Base-by-base conservation (phyloP, 2,888 invertebrate genomes). In the Tetragonula carbonaria region DNA sequence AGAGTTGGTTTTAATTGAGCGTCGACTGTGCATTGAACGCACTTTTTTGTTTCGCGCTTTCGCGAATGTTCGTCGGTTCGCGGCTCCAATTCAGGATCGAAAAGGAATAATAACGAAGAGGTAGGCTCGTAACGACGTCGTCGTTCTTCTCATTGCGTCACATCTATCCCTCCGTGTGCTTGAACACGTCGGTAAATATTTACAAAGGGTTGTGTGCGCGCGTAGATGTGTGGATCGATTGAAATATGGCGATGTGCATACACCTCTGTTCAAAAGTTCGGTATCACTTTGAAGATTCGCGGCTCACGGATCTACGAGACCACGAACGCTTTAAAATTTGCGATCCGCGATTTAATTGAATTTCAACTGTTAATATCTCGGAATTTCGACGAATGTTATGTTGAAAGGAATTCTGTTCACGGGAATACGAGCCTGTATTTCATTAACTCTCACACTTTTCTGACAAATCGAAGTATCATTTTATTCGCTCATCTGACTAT, bases 151-250 rank as follows among this genome's bases (percentile, higher is more conserved):
- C 50, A 16, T 80, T 76, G 53, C 79, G 66, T 77, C 66, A 67
- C 45, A 70, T 28, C 38, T 57, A 50, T 63, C 45, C 45, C 8
- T 8, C 45, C 45, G 45, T 45, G 45, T 45, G 45, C 45, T 45
- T 45, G 11, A 45, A 45, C 45, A 45, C 45, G 45, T 45, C 45
- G 45, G 45, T 45, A 45, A 45, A 45, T 45, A 45, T 45, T 45
- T 45, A 11, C 8, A 45, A 28, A 45, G 45, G 45, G 45, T 45
- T 45, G 55, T 67, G 23, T 67, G 13, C 13, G 38, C 33, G 18
- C 16, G 28, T 67, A n/a, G 68, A 59, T 21, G 23, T 68, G 59
- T 55, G 74, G 51, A 80, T 85, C 80, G 85, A 85, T 78, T 63
- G 59, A 23, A 38, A 45, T 45, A 45, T 8, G 45, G 45, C 45